These are phyloP conservation scores for Spisula subtruncata DNA, from an alignment of 2,888 invertebrate genomes.

Conservation along the genomic window DNA sequence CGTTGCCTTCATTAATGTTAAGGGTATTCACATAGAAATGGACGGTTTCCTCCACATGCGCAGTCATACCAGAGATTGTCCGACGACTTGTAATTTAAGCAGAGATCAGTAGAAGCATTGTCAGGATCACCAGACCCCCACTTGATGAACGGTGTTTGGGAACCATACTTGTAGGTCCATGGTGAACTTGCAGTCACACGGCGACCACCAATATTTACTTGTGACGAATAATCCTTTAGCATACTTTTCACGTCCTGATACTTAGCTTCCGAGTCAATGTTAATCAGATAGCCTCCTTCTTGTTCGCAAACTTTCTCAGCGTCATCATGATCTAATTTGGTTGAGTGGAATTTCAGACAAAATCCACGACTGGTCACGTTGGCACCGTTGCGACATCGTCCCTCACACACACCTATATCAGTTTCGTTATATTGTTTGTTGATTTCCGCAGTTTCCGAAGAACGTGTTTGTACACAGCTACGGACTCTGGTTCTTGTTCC, in stretches of 20 bases:
- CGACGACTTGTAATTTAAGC: not conserved
- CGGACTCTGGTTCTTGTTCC: not conserved
- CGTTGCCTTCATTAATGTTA: no score
- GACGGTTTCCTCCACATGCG: no score
- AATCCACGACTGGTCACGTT: conserved; percentile 9
- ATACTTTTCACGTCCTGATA: conserved; percentile 15
- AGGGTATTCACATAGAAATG: no score
- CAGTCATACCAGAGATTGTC: not conserved
- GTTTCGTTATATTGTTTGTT: not conserved
- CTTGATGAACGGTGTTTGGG: not conserved
- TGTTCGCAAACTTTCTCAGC: not conserved
- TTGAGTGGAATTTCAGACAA: not conserved
- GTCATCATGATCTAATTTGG: not conserved
- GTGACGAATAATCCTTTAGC: not conserved
- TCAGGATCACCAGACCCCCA: not conserved
- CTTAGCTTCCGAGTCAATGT: conserved; percentile 23
- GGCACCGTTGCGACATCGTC: not conserved
- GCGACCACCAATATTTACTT: not conserved
- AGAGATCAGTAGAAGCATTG: not conserved
- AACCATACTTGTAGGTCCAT: conserved; percentile 23
- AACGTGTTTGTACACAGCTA: not conserved
- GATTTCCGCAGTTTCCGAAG: not conserved
- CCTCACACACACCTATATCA: conserved; percentile 24
- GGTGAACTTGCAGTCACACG: not conserved
- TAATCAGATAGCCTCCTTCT: conserved; percentile 21